Conservation (phyloP, 2,113 vertebrate species). For the Vimba vimba region DNA sequence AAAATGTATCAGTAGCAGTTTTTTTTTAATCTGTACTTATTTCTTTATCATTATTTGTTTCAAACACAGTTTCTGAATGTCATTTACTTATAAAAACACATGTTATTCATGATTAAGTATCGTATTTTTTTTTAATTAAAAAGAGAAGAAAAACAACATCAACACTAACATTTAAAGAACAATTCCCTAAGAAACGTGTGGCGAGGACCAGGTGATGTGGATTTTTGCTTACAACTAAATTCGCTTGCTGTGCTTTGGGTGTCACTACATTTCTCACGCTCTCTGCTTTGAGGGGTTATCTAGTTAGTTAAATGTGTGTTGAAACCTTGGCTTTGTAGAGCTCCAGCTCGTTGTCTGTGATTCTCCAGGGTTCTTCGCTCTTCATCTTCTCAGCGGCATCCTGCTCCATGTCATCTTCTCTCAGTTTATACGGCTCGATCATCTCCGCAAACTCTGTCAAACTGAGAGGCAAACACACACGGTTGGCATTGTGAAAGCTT, state of each 20-base stretch:
- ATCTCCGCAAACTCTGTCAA: slow-evolving; percentile 89
- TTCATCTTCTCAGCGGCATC: slow-evolving; percentile 94
- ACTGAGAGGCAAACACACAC: slow-evolving; percentile 65
- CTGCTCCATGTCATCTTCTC: slow-evolving; percentile 96
- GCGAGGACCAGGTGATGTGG: too few relatives aligned
- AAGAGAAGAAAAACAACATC: too few relatives aligned
- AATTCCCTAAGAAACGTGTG: too few relatives aligned
- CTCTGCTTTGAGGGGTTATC: neutral
- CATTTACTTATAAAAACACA: too few relatives aligned
- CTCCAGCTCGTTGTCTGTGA: slow-evolving; percentile 97
- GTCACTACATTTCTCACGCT: neutral
- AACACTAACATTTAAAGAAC: too few relatives aligned
- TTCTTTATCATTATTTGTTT: too few relatives aligned
- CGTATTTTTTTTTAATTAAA: too few relatives aligned
- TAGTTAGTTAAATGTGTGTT: neutral
- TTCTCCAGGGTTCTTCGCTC: slow-evolving; percentile 95
- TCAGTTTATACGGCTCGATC: slow-evolving; percentile 93
- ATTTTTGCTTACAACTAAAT: neutral
- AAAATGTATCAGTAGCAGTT: too few relatives aligned
- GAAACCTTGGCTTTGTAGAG: slow-evolving; percentile 94
- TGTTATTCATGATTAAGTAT: too few relatives aligned
- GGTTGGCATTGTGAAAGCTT: neutral
- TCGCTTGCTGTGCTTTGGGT: neutral
- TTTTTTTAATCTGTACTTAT: too few relatives aligned
- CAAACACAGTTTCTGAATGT: too few relatives aligned